A percentile compares a stretch with the other conserved stretches of the same genome.
Conservation (phyloP, 2,113 vertebrate genomes). For the Acrocephalus kingi region DNA sequence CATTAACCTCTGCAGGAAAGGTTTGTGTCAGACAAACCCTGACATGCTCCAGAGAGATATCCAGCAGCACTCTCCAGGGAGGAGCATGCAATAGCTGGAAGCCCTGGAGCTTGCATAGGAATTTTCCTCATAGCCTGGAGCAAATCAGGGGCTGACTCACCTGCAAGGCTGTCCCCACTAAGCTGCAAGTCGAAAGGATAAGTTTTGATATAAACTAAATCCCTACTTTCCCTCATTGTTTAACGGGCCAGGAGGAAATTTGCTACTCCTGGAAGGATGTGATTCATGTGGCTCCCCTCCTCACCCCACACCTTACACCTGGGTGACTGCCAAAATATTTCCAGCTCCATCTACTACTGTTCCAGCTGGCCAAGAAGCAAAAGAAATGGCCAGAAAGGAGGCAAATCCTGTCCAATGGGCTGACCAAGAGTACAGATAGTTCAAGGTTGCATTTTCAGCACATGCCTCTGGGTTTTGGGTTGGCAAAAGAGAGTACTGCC, state of each 20-base stretch:
- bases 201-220: background rate
- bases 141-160: background rate
- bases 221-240: background rate
- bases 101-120: background rate
- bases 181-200: background rate
- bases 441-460: background rate
- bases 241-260: background rate
- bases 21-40: background rate
- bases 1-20: background rate
- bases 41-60: background rate
- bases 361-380: background rate
- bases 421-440: background rate
- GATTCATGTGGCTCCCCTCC: rapidly evolving
- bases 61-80: background rate
- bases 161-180: background rate
- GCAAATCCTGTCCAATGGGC: background rate
- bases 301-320: background rate
- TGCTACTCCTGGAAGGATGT: background rate
- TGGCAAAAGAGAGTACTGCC: background rate
- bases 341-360: background rate
- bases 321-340: background rate
- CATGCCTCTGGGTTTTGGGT: rapidly evolving
- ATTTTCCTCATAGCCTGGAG: background rate
- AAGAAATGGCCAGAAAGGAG: background rate
- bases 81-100: background rate